Percentiles rank a stretch among this genome's conserved stretches.
These are phyloP conservation scores for Noctua janthina DNA, from an alignment of 2,888 invertebrate genomes.

Conservation along the genomic window DNA sequence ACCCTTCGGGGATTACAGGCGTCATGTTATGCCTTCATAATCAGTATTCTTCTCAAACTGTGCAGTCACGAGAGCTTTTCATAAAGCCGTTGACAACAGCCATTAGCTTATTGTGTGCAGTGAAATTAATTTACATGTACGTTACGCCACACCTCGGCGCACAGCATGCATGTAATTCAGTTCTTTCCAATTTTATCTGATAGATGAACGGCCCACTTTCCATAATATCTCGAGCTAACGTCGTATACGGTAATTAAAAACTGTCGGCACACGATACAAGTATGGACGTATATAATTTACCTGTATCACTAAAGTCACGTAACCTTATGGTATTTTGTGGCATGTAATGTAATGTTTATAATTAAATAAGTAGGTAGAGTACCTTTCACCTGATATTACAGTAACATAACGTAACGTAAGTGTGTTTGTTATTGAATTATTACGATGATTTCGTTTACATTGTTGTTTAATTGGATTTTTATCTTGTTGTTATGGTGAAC, in stretches of 20 bases:
- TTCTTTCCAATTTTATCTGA: conserved; percentile 60
- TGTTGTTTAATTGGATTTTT: conserved; percentile 27
- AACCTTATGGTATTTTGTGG: conserved; percentile 58
- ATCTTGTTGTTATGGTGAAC: conserved; percentile 23
- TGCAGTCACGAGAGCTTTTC: conserved; percentile 28
- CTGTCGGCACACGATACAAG: conserved; percentile 35
- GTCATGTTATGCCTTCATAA: background rate
- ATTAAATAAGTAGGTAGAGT: conserved; percentile 54
- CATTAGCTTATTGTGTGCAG: conserved; percentile 14
- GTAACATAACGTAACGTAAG: conserved; percentile 52
- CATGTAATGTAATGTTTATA: conserved; percentile 52
- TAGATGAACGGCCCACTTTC: conserved; percentile 57
- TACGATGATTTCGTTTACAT: conserved; percentile 43
- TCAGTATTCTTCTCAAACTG: background rate
- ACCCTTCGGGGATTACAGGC: too few relatives aligned
- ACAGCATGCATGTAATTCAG: conserved; percentile 51
- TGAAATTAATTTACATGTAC: conserved; percentile 38
- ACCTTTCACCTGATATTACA: conserved; percentile 66
- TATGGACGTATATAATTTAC: conserved; percentile 51
- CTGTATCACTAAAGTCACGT: conserved; percentile 50
- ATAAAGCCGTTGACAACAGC: conserved; percentile 17
- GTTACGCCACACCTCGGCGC: conserved; percentile 42
- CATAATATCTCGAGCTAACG: conserved; percentile 46
- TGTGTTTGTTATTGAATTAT: conserved; percentile 52
- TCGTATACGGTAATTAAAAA: conserved; percentile 54